Base-by-base conservation (phyloP, 2,888 invertebrate genomes). In the Hesperia comma region DNA sequence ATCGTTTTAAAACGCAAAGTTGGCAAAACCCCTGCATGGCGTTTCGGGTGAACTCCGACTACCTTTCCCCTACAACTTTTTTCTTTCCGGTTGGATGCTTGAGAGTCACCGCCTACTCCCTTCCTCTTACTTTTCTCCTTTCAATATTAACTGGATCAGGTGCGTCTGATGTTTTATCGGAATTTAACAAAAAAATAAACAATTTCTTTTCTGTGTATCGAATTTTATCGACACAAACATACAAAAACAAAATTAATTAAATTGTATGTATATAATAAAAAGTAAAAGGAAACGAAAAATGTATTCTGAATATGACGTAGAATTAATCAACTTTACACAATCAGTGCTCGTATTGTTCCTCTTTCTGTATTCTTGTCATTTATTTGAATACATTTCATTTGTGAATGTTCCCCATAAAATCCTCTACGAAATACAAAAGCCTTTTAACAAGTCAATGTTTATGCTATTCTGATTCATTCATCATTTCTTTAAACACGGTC, bases 241-340 rank as follows among this genome's bases (percentile, higher is more conserved):
- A n/a, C n/a, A n/a, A 53, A 4, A 26, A 6, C 53, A 10, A 26
- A 21, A 51, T 51, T 51, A 8, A 51, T 51, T 51, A 21, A 51
- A 6, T 19, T n/a, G n/a, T n/a, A n/a, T n/a, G n/a, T n/a, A n/a
- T n/a, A n/a, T n/a, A n/a, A 17, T 37, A 37, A 57, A 57, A 55
- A 32, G 19, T 37, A 37, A 37, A 14, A 10, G 15, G 32, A 21
- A 57, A n/a, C 10, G 14, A 15, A 21, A 63, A 63, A 56, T 56
- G 21, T 32, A 56, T 56, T 56, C 56, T 6, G 37, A 12, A 53
- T 46, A 21, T 15, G 46, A 63, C 37, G 56, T 19, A 19, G 21
- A 57, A 63, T 63, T 56, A 63, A 63, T 63, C 56, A 63, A 63
- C 32, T 49, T 63, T 63, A 57, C 49, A 40, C 57, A 63, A 63